Evolutionary conservation across 2,797 vertebrate species (phyloP).

Genomic region (Capromys pilorides): DNA sequence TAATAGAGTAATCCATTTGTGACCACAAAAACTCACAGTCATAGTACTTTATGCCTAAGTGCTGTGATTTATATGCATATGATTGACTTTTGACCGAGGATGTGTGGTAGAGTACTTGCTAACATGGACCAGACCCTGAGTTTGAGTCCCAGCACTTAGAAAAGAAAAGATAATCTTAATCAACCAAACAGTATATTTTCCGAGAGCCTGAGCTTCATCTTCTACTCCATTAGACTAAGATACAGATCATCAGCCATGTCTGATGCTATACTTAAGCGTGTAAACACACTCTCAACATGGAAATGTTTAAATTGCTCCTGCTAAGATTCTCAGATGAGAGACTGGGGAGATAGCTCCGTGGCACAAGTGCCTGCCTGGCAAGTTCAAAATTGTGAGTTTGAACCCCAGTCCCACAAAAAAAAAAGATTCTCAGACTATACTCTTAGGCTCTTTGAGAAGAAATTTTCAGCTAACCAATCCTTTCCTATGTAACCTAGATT

Average conservation of each 20-base stretch:
- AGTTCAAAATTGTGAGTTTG: too few relatives aligned
- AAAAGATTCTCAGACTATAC: background rate
- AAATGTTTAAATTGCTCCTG: background rate
- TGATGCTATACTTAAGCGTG: background rate
- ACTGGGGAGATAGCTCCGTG: too few relatives aligned
- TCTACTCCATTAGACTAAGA: background rate
- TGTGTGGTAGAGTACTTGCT: background rate
- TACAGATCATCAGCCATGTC: background rate
- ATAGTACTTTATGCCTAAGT: conserved; percentile 8
- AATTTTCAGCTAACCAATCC: background rate
- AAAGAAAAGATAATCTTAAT: background rate
- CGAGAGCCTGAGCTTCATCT: background rate
- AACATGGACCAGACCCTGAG: background rate
- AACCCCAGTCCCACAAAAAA: too few relatives aligned
- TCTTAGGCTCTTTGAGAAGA: background rate
- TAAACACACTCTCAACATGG: background rate
- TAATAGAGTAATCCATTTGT: background rate
- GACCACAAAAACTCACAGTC: background rate
- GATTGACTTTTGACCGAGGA: background rate
- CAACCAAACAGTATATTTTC: background rate
- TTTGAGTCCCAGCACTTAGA: background rate
- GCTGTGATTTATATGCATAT: background rate
- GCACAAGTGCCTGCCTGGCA: too few relatives aligned
- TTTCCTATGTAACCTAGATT: background rate
- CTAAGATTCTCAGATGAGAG: background rate